Base-by-base conservation (phyloP, 2,888 invertebrate genomes). In the Chrysina gloriosa region DNA sequence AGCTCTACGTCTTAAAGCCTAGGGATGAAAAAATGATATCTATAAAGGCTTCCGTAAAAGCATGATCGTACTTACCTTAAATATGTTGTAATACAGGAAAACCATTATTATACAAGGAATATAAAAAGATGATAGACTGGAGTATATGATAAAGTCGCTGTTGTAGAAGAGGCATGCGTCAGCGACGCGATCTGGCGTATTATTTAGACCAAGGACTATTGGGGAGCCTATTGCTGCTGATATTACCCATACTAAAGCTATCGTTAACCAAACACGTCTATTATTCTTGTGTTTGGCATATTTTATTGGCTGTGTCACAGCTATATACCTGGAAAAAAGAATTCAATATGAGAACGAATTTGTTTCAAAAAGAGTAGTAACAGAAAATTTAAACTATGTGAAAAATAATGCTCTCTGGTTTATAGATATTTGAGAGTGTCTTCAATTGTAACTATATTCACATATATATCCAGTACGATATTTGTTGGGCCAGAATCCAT, bases 101-200 rank as follows among this genome's bases (percentile, higher is more conserved):
- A 98, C 94, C 97, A 99, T 98, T 82, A 98, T 95, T 81, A 97
- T 92, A 83, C 98, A 95, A 34, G 99, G 99, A 79, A 99, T 97
- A 85, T 97, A 99, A 89, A 99, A 99, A 78, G 98, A 98, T 74
- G 96, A 95, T 76, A 99, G 88, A 64, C 98, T 98, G 9, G 98
- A 98, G 85, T 96, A 97, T 80, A 99, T 94, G 81, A 98, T 95
- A 84, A 98, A 99, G 85, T 97, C 95, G 75, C 96, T 93, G 85
- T 97, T 98, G 86, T 97, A 97, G 88, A 99, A 98, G 77, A 95
- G 89, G 85, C 99, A 99, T 78, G 92, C 90, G 82, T 92, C 91
- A 72, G 92, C 90, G 78, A 89, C 88, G 71, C 96, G 86, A 80
- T 94, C 90, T 0, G 95, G 93, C 1, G 96, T 95, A 83, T 96